phyloP scores from a whole-genome alignment of 2,113 vertebrate genomes.

The Emberiza fucata region DNA sequence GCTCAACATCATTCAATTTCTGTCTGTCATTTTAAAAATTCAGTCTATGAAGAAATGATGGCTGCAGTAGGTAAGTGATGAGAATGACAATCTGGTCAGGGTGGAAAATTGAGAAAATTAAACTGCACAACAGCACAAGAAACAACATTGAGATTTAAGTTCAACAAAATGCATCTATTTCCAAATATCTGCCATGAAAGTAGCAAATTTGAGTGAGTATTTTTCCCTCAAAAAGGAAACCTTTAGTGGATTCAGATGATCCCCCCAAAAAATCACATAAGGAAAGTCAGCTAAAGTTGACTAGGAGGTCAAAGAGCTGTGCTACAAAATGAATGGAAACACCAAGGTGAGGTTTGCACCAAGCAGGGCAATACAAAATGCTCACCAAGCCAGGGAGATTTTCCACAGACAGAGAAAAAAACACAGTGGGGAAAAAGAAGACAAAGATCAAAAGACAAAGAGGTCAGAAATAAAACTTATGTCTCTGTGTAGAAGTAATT shows the following conservation, averaged over 20 bases:
- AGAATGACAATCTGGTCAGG: neutral
- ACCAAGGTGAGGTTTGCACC: neutral
- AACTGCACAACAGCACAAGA: neutral
- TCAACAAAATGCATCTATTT: neutral
- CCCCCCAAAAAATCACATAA: neutral
- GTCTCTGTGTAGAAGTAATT: neutral
- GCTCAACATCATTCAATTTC: neutral
- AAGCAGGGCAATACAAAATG: neutral
- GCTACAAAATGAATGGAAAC: fast-evolving
- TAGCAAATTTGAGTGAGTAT: neutral
- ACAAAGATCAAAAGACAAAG: neutral
- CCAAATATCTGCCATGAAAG: neutral
- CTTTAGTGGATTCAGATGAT: neutral
- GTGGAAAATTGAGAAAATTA: neutral
- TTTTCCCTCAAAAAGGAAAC: neutral
- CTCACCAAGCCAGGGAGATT: neutral
- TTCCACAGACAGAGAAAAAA: neutral
- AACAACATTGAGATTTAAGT: neutral
- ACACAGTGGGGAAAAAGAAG: fast-evolving
- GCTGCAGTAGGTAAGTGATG: neutral
- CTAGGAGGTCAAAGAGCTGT: neutral
- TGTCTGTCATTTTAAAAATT: neutral
- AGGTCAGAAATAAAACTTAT: neutral
- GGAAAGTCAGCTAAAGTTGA: neutral
- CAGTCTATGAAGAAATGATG: neutral